Base-by-base conservation (phyloP, 2,113 vertebrate genomes). In the Nannospalax galili region DNA sequence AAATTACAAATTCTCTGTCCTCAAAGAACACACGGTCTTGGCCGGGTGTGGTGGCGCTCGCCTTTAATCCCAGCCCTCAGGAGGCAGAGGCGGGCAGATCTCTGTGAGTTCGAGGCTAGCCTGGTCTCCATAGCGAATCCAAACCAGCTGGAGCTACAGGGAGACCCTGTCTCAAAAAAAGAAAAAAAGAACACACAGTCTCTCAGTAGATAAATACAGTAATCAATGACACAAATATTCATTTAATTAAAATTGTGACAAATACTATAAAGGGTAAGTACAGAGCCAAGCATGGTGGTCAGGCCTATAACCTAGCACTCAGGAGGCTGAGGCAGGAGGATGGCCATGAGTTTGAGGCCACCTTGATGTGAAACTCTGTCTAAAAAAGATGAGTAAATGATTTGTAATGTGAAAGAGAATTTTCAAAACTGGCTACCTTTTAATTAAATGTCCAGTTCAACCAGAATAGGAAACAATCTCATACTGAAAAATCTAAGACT, bases 381-480 rank as follows among this genome's bases (percentile, higher is more conserved):
- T 22, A 58, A 19, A 14, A 26, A 22, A 0, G 26, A 37, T 2
- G 17, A 45, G 15, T 84, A 65, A 84, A 67, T 64, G 62, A 65
- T 45, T 84, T 45, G 45, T 42, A 84, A 84, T 65, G 9, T 40
- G 10, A 92, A 74, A 91, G 82, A 37, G 1, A 80, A 73, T 30
- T 65, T 67, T 56, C 32, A 90, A 56, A 94, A 78, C 69, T 74
- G 19, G 89, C 22, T 3, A 67, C 1, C 16, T 74, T 72, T 90
- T 81, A 77, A 69, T 84, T 70, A 93, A 92, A 75, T 52, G 8
- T 77, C 58, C 58, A 75, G 56, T 40, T 58, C 78, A 91, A 91
- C 37, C 62, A 62, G 19, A 93, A 75, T 26, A 96, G 60, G 37
- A 22, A 90, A 16, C 4, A 79, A 69, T 42, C 15, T 80, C 65